Evolutionary conservation across 1,140 invertebrate genomes (phyloP), one percentile per base, ranked within the genome.

Genomic region (Cherax quadricarinatus): DNA sequence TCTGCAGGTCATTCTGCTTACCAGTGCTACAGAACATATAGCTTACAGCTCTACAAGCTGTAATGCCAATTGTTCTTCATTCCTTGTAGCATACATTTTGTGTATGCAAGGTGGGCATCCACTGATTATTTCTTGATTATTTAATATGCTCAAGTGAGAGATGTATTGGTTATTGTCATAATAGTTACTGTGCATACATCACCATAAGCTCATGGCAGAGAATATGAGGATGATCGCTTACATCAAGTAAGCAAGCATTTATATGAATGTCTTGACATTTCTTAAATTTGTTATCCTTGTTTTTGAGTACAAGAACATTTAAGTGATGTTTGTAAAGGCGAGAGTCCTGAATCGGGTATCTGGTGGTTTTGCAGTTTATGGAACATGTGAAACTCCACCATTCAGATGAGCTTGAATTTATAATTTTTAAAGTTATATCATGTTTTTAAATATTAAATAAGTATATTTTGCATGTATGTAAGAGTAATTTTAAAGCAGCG

Each of bases 121-220:
- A 30, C 70, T 75, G 70, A n/a, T 75, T 10, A 18, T 70, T 70
- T 70, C 66, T n/a, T 21, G 14, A n/a, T 70, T 70, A 30, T 75
- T 75, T 75, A 30, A 9, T 75, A 30, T 75, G 24, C 24, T 75
- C 70, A 75, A 30, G 66, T 70, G 14, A 70, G 7, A 30, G 9
- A 75, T 75, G 70, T n/a, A 30, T 75, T 75, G 21, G 70, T 75
- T 75, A 75, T 75, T 75, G 24, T 75, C 70, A 75, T 30, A 30
- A 75, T 30, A 75, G 70, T 75, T 75, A 30, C 24, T 75, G 24
- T n/a, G 30, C 24, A 30, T 75, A 30, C 30, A 5, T 66, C 62
- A 66, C 21, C 62, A 66, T 21, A 21, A 66, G 62, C 21, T 66
- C 14, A 41, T 66, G 62, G 62, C 21, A 66, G 18, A 66, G 14